Percentiles rank a stretch among this genome's conserved stretches.
Evolutionary conservation across 35 echinoderm and acorn worm genomes (phyloP).

Genomic region (Ophiothrix spiculata): DNA sequence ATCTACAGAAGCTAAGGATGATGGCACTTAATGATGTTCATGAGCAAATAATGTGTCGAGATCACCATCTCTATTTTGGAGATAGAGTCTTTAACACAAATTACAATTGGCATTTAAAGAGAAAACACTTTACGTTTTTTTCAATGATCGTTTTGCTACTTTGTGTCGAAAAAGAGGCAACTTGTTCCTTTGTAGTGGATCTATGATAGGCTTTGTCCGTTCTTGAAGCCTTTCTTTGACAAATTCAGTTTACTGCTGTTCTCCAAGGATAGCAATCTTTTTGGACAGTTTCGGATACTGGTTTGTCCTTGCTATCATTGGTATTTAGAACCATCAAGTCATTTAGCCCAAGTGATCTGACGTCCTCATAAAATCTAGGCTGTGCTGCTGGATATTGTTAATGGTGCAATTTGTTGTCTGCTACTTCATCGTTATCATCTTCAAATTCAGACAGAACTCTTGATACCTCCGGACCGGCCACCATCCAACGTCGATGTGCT

Average conservation of each 20-base stretch:
- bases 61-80: too few relatives aligned
- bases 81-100: too few relatives aligned
- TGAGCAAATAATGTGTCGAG: too few relatives aligned
- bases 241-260: slow-evolving; percentile 40
- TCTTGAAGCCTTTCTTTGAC: slow-evolving; percentile 21
- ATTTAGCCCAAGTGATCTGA: slow-evolving; percentile 4
- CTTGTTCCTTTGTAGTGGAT: slow-evolving; percentile 40
- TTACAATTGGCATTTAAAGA: too few relatives aligned
- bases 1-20: too few relatives aligned
- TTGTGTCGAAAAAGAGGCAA: too few relatives aligned
- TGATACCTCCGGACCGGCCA: slow-evolving; percentile 66
- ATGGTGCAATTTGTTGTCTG: background rate
- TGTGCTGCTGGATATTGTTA: slow-evolving; percentile 29
- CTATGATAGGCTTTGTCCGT: slow-evolving; percentile 24
- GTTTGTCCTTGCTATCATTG: slow-evolving; percentile 21
- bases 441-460: slow-evolving; percentile 59
- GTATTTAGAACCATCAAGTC: slow-evolving; percentile 33
- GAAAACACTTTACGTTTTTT: too few relatives aligned
- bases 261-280: slow-evolving; percentile 21
- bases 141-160: too few relatives aligned
- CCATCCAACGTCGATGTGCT: slow-evolving; percentile 62
- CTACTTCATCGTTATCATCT: slow-evolving; percentile 4
- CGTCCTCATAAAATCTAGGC: slow-evolving; percentile 34
- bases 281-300: slow-evolving; percentile 28
- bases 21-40: too few relatives aligned